These are phyloP conservation scores for Darevskia nairensis DNA, from an alignment of 2,797 vertebrate species.

Conservation along the genomic window DNA sequence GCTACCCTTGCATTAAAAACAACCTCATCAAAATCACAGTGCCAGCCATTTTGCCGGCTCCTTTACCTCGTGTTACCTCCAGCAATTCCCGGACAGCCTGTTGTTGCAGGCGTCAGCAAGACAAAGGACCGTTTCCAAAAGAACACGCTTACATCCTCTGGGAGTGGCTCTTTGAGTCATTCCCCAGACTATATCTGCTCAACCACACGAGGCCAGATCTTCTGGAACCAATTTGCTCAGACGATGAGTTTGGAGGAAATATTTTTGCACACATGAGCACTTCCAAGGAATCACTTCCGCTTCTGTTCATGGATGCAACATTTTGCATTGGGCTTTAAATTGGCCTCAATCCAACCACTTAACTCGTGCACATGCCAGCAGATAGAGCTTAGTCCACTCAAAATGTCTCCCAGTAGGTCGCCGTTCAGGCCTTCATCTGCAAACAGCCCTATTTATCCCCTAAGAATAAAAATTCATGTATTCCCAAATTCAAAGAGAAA, in stretches of 20 bases:
- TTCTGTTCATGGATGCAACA: background rate
- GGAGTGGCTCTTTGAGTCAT: too few species aligned
- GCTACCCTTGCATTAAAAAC: too few species aligned
- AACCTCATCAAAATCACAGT: too few species aligned
- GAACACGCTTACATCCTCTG: too few species aligned
- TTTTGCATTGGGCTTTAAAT: background rate
- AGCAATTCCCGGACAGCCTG: too few species aligned
- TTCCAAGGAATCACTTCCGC: background rate
- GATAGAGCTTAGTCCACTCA: background rate
- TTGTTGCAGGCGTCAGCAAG: too few species aligned
- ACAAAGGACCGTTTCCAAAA: too few species aligned
- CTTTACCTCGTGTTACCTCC: too few species aligned
- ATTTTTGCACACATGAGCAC: background rate
- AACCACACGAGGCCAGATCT: background rate
- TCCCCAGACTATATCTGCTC: too few species aligned
- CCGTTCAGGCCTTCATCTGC: conserved; percentile 4
- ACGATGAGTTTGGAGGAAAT: background rate
- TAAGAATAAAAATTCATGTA: background rate
- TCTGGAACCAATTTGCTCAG: background rate
- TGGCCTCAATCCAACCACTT: background rate
- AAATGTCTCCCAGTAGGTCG: background rate
- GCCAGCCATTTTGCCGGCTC: too few species aligned
- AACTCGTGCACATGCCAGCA: background rate
- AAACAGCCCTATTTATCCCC: conserved; percentile 18
- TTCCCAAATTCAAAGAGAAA: conserved; percentile 46